Evolutionary conservation across 2,797 vertebrate genomes (phyloP).

Genomic region (Tapirus indicus): DNA sequence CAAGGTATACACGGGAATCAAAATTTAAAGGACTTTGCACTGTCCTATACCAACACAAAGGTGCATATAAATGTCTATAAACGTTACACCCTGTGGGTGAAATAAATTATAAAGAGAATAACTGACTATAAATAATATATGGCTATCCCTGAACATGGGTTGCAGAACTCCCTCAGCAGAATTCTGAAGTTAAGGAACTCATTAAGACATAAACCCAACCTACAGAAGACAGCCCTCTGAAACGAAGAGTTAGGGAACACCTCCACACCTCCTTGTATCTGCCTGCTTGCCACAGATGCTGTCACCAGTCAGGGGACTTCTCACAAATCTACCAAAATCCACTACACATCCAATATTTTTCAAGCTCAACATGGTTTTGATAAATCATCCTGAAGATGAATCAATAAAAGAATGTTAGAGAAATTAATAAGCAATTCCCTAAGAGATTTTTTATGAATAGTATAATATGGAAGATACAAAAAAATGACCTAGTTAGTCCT

Average conservation of each 20-base stretch:
- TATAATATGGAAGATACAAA: neutral
- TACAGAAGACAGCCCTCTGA: neutral
- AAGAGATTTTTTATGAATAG: neutral
- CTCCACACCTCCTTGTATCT: neutral
- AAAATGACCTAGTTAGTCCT: neutral
- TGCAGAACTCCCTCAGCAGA: neutral
- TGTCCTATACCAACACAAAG: neutral
- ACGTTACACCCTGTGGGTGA: neutral
- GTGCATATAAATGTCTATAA: neutral
- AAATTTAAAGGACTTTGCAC: neutral
- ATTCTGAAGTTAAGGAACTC: neutral
- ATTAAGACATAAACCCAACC: neutral
- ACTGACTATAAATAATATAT: neutral
- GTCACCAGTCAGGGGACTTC: neutral
- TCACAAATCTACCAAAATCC: neutral
- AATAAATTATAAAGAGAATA: neutral
- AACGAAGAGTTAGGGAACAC: neutral
- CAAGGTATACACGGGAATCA: neutral
- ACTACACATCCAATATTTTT: neutral
- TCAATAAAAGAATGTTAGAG: neutral
- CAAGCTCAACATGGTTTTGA: neutral
- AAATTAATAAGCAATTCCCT: neutral
- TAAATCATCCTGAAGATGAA: neutral
- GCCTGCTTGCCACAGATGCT: too few species aligned
- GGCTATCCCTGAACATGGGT: neutral